phyloP scores from a whole-genome alignment of 2,888 invertebrate genomes.

The Troglohyphantes excavatus region DNA sequence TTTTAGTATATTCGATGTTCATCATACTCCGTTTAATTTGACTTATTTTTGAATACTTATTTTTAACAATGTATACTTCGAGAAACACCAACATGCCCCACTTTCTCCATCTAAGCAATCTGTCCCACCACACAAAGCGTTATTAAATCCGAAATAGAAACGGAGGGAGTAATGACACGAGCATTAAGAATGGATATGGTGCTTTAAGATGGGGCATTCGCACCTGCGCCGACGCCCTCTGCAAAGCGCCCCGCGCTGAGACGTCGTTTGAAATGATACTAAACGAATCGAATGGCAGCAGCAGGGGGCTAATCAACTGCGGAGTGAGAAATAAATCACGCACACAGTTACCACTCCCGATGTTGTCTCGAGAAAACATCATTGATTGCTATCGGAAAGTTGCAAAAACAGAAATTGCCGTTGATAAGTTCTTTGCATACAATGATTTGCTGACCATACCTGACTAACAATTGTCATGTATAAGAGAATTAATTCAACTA shows the following conservation, averaged over 20 bases:
- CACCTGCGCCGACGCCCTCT: slow-evolving; percentile 72
- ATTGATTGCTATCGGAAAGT: not conserved
- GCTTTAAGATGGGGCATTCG: slow-evolving; percentile 66
- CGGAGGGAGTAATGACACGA: slow-evolving; percentile 53
- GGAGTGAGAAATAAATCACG: slow-evolving; percentile 74
- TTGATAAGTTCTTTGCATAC: too few relatives aligned
- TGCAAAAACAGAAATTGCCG: too few relatives aligned
- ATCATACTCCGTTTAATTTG: too few relatives aligned
- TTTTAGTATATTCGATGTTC: too few relatives aligned
- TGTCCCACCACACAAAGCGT: not conserved
- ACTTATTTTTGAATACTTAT: too few relatives aligned
- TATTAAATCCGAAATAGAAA: slow-evolving; percentile 27
- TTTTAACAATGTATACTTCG: too few relatives aligned
- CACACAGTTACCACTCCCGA: slow-evolving; percentile 68
- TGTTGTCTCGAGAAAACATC: not conserved
- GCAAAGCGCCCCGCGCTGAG: not conserved
- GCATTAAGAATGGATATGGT: slow-evolving; percentile 60
- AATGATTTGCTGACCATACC: too few relatives aligned
- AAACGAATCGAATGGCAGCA: slow-evolving; percentile 74
- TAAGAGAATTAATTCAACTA: too few relatives aligned
- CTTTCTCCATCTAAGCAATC: not conserved
- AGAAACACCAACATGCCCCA: not conserved
- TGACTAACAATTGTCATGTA: too few relatives aligned
- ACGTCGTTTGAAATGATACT: slow-evolving; percentile 43
- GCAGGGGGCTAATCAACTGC: slow-evolving; percentile 66